These are phyloP conservation scores for Aricia artaxerxes DNA, from an alignment of 2,888 invertebrate species.

Conservation along the genomic window DNA sequence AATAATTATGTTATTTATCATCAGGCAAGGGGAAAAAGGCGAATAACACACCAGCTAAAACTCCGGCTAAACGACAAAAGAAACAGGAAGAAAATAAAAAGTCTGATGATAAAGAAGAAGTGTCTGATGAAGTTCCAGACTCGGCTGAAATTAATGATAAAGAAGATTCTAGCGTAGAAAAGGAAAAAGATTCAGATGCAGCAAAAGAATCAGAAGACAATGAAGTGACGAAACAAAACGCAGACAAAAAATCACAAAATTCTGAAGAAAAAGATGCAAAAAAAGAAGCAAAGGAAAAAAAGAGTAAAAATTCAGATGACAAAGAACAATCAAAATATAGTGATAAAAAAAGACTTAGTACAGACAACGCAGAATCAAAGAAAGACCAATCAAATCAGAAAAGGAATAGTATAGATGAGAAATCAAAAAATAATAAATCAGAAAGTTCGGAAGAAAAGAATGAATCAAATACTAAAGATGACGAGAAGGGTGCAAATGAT, in stretches of 20 bases:
- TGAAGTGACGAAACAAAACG: slow-evolving; percentile 44
- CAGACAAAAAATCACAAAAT: slow-evolving; percentile 39
- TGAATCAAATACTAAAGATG: slow-evolving; percentile 28
- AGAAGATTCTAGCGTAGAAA: slow-evolving; percentile 38
- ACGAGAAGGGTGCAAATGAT: slow-evolving; percentile 38
- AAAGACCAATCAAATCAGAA: slow-evolving; percentile 37
- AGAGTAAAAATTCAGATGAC: slow-evolving; percentile 36
- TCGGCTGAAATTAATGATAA: slow-evolving; percentile 35
- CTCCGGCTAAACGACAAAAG: slow-evolving; percentile 59
- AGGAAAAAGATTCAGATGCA: slow-evolving; percentile 35
- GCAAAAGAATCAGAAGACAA: slow-evolving; percentile 38
- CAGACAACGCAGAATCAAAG: slow-evolving; percentile 33
- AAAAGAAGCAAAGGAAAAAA: slow-evolving; percentile 39
- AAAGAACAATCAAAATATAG: slow-evolving; percentile 38
- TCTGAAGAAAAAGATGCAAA: slow-evolving; percentile 38
- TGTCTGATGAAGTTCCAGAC: slow-evolving; percentile 27
- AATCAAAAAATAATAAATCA: slow-evolving; percentile 36
- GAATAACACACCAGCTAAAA: slow-evolving; percentile 51
- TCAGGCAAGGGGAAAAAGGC: slow-evolving; percentile 56
- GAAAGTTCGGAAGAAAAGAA: slow-evolving; percentile 32
- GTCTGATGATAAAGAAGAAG: slow-evolving; percentile 41
- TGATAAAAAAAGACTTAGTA: slow-evolving; percentile 32
- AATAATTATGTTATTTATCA: slow-evolving; percentile 35
- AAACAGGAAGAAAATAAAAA: slow-evolving; percentile 57
- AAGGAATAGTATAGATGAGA: slow-evolving; percentile 40